A percentile compares a stretch with the other conserved stretches of the same genome.
Evolutionary conservation across 2,888 invertebrate genomes (phyloP).

Genomic region (Opisthograptis luteolata): DNA sequence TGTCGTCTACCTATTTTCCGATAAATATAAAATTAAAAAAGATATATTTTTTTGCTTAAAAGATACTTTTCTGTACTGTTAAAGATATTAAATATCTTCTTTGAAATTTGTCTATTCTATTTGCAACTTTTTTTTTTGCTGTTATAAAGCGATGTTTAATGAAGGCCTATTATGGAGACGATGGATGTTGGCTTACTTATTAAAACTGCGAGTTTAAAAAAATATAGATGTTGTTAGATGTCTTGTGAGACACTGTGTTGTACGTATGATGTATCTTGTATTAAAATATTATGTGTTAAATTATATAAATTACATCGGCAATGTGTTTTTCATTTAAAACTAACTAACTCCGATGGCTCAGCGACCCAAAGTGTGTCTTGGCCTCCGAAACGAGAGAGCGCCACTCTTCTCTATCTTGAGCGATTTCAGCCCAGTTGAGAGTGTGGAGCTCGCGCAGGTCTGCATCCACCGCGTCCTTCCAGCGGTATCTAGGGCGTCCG

Average conservation of each 20-base stretch:
- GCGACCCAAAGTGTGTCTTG: no score
- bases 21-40: slow-evolving; percentile 49
- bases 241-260: slow-evolving; percentile 53
- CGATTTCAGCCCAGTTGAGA: no score
- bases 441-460: no score
- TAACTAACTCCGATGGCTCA: background rate
- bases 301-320: slow-evolving; percentile 79
- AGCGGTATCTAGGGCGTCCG: no score
- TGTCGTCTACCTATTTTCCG: slow-evolving; percentile 67
- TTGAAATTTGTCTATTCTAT: slow-evolving; percentile 43
- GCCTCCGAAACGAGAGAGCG: no score
- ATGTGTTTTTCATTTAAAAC: slow-evolving; percentile 49
- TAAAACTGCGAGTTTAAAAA: slow-evolving; percentile 30
- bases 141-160: slow-evolving; percentile 25
- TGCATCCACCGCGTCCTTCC: no score
- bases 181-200: slow-evolving; percentile 26
- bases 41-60: slow-evolving; percentile 70
- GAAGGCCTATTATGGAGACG: slow-evolving; percentile 63
- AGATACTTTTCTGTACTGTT: slow-evolving; percentile 54
- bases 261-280: slow-evolving; percentile 64
- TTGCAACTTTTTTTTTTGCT: slow-evolving; percentile 39
- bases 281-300: slow-evolving; percentile 68
- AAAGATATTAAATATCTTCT: slow-evolving; percentile 76
- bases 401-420: no score
- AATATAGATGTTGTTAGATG: slow-evolving; percentile 47